Conservation (phyloP, 2,797 vertebrate species). For the Pristis pectinata region DNA sequence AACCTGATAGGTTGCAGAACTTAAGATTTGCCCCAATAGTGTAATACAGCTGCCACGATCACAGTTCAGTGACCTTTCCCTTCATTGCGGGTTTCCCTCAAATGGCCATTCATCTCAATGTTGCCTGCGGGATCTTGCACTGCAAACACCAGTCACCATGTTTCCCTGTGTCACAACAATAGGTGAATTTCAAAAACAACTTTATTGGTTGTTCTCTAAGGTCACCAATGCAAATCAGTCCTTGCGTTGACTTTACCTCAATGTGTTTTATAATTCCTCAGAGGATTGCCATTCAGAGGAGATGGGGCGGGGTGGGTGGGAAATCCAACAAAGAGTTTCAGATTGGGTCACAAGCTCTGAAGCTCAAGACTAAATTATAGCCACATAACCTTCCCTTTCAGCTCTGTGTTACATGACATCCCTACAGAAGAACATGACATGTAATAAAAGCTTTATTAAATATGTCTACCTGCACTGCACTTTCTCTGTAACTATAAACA, state of each 20-base stretch:
- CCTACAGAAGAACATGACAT: neutral
- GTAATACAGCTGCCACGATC: too few species aligned
- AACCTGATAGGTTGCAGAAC: too few species aligned
- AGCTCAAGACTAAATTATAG: neutral
- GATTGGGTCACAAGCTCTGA: neutral
- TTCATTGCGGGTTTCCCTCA: too few species aligned
- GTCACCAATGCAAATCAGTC: too few species aligned
- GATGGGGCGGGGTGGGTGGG: too few species aligned
- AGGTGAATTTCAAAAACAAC: neutral
- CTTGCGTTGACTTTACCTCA: neutral
- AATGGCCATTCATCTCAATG: neutral
- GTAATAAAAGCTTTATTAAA: too few species aligned
- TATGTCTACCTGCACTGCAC: too few species aligned
- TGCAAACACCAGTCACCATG: neutral
- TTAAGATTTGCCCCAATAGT: too few species aligned
- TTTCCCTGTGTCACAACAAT: neutral
- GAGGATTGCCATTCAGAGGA: neutral
- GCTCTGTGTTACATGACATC: neutral
- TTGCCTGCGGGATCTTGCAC: neutral
- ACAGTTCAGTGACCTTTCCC: too few species aligned
- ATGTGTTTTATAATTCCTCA: neutral
- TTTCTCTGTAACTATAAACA: too few species aligned
- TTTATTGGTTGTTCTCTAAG: neutral
- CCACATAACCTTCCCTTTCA: neutral
- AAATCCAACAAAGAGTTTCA: neutral